Evolutionary conservation across 2,113 vertebrate genomes (phyloP).

Genomic region (Oostethus manadensis): DNA sequence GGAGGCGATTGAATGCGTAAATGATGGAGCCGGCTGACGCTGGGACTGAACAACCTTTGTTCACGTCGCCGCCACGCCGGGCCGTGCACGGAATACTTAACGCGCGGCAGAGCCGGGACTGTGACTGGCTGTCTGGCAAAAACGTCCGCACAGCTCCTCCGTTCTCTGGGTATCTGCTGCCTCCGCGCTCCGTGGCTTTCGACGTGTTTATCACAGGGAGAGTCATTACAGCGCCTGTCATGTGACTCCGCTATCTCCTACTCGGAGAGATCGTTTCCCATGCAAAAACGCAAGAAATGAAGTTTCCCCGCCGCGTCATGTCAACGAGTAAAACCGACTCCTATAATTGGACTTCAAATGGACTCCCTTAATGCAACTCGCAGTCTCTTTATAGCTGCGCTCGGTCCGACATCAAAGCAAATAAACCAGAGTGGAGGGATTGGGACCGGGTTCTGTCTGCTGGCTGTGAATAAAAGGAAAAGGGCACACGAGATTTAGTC

Average conservation of each 20-base stretch:
- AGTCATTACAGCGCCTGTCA: neutral
- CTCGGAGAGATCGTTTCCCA: neutral
- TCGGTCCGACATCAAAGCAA: neutral
- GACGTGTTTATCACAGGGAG: neutral
- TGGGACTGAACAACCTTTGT: slow-evolving; percentile 70
- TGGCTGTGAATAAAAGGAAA: slow-evolving; percentile 21
- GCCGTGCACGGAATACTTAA: slow-evolving; percentile 72
- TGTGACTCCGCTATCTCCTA: neutral
- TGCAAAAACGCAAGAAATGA: neutral
- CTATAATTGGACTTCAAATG: neutral
- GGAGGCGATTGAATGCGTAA: slow-evolving; percentile 65
- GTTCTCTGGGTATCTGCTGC: neutral
- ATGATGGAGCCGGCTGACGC: slow-evolving; percentile 64
- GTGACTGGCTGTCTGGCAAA: slow-evolving; percentile 47
- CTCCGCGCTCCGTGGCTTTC: neutral
- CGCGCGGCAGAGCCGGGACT: slow-evolving; percentile 51
- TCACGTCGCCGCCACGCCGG: slow-evolving; percentile 61
- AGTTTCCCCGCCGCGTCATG: neutral
- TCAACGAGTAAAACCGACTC: neutral
- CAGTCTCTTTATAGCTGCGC: too few species aligned
- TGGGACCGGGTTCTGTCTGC: neutral
- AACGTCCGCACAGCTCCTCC: slow-evolving; percentile 11
- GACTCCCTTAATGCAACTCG: too few species aligned
- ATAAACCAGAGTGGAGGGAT: neutral
- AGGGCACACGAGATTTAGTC: slow-evolving; percentile 31